Evolutionary conservation across 2,888 invertebrate species (phyloP).

Genomic region (Pandemis heparana): DNA sequence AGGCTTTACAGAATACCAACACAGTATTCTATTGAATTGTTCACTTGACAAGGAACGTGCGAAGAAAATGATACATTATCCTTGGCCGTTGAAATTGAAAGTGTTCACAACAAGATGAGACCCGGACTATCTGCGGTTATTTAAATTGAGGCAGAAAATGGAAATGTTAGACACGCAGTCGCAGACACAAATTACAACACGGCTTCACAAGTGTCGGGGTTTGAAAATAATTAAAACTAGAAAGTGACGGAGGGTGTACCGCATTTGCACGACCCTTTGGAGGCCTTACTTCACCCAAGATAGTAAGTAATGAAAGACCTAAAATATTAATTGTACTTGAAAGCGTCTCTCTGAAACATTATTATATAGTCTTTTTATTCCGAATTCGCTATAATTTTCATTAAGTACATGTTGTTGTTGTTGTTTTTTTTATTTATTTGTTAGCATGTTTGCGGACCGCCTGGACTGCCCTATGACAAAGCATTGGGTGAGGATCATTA

Average conservation of each 20-base stretch:
- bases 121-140: neutral
- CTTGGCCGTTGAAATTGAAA: neutral
- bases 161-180: conserved; percentile 26
- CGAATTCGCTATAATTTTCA: no score
- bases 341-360: conserved; percentile 12
- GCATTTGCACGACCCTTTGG: conserved; percentile 15
- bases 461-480: no score
- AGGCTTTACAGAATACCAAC: conserved; percentile 19
- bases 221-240: conserved; percentile 39
- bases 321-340: conserved; percentile 5
- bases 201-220: conserved; percentile 21
- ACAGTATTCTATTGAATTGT: conserved; percentile 12
- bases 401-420: no score
- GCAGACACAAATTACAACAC: conserved; percentile 35
- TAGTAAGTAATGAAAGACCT: conserved; percentile 35
- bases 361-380: no score
- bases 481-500: no score
- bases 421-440: no score
- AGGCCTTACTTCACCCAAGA: conserved; percentile 5
- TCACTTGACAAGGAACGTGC: conserved; percentile 8
- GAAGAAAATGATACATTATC: conserved; percentile 11
- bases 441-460: no score
- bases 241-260: conserved; percentile 8
- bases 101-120: neutral
- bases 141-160: conserved; percentile 7